A percentile compares a stretch with the other conserved stretches of the same genome.
Conservation (phyloP, 1,140 invertebrate species). For the Lordiphosa clarofinis region DNA sequence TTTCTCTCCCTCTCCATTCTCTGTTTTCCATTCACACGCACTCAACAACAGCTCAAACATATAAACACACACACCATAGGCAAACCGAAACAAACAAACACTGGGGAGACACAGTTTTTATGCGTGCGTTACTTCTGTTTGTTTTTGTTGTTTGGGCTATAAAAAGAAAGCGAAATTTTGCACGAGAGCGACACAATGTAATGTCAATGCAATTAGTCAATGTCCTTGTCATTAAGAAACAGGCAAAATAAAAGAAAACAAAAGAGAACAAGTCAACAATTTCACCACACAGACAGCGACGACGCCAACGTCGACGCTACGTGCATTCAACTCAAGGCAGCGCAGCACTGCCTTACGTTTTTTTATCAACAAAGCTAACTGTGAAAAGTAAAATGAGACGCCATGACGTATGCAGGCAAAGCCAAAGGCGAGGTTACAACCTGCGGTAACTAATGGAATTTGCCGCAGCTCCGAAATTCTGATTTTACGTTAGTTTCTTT, state of each 20-base stretch:
- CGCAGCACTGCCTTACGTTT: slow-evolving; percentile 1
- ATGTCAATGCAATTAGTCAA: slow-evolving; percentile 78
- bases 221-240: slow-evolving; percentile 67
- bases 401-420: slow-evolving; percentile 52
- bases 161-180: slow-evolving; percentile 62
- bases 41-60: slow-evolving; percentile 8
- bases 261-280: slow-evolving; percentile 29
- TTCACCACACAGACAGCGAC: slow-evolving; percentile 30
- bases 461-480: slow-evolving; percentile 30
- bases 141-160: slow-evolving; percentile 58
- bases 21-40: slow-evolving; percentile 62
- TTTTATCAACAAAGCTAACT: slow-evolving; percentile 37
- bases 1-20: slow-evolving; percentile 22
- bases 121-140: slow-evolving; percentile 16
- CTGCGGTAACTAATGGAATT: slow-evolving; percentile 47
- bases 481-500: slow-evolving; percentile 45
- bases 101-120: slow-evolving; percentile 39
- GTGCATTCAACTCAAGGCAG: slow-evolving; percentile 44
- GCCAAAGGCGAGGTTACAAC: slow-evolving; percentile 20
- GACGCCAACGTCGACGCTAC: slow-evolving; percentile 5
- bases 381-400: slow-evolving; percentile 40
- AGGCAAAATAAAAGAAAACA: slow-evolving; percentile 14
- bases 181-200: slow-evolving; percentile 47
- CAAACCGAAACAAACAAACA: neutral
- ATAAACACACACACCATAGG: slow-evolving; percentile 18